These are phyloP conservation scores for Brachymystax lenok DNA, from an alignment of 2,797 vertebrate genomes.

Conservation along the genomic window DNA sequence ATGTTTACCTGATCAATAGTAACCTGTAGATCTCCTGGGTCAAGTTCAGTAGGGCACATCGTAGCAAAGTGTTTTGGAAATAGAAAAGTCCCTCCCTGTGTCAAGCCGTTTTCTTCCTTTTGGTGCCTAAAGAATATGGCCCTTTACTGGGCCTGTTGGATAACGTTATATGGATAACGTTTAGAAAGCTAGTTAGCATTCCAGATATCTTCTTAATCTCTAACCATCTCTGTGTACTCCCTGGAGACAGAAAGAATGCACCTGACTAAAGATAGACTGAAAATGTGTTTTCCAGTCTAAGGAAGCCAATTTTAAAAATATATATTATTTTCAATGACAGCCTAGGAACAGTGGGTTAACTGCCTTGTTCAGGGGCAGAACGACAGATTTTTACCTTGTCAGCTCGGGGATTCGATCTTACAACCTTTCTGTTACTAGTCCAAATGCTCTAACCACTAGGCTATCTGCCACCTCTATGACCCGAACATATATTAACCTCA, in stretches of 20 bases:
- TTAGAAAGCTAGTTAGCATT: background rate
- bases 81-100: background rate
- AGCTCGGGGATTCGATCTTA: too few relatives aligned
- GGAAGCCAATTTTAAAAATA: background rate
- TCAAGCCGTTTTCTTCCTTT: background rate
- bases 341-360: too few relatives aligned
- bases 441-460: too few relatives aligned
- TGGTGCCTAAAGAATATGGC: background rate
- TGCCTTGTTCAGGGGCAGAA: too few relatives aligned
- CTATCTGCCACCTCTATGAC: background rate
- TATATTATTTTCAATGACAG: too few relatives aligned
- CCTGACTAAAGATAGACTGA: too few relatives aligned
- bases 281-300: background rate
- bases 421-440: too few relatives aligned
- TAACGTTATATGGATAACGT: background rate
- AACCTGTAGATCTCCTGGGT: background rate
- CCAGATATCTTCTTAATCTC: slow-evolving; percentile 13
- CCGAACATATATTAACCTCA: background rate
- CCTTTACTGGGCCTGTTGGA: background rate
- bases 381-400: too few relatives aligned
- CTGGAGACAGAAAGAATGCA: background rate
- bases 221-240: slow-evolving; percentile 1
- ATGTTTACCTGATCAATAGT: background rate
- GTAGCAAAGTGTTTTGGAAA: background rate
- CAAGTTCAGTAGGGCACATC: background rate